Evolutionary conservation across 2,888 invertebrate genomes (phyloP), one percentile per base, ranked within the genome.

Genomic region (Drosophila austrosaltans): DNA sequence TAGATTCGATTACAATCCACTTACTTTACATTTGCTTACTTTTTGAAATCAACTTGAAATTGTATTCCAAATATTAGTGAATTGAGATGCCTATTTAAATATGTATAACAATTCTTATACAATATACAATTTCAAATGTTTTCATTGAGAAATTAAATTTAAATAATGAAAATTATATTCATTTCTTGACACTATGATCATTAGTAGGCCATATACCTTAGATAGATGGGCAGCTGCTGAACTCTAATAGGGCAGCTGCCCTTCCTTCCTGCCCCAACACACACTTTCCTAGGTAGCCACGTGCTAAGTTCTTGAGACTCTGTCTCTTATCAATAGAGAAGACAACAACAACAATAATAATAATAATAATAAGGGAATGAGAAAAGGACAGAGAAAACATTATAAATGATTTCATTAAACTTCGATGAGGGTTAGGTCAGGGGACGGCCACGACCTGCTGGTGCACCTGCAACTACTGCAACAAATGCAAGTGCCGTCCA

Each of bases 351-450:
- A 42, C 68, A 57, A 63, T 57, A 48, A 66, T 42, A 20, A 39
- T 25, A 16, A 28, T 25, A 39, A 48, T n/a, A 2, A n/a, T 20
- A 60, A 57, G 63, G 28, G 36, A 28, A 30, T 54, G 22, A 25
- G 22, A 22, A 36, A 56, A 65, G 67, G 63, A 54, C 25, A 48
- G 59, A 87, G 71, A 79, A 69, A 79, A 85, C 85, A 76, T 87
- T 84, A 85, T 79, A 84, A 85, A 84, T 87, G 84, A 84, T 84
- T 84, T 85, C 82, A 85, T 87, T 84, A 84, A 80, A 60, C 68
- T 53, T 71, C 68, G 39, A 30, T 68, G 66, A 83, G 86, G 81
- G 81, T 78, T 66, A 72, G 69, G 69, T 69, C 68, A 67, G 57
- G 66, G 32, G 44, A 42, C 16, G 16, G 16, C 44, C 53, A 16